Percentiles rank a stretch among this genome's conserved stretches.
Conservation (phyloP, 2,113 vertebrate species). For the Naja naja region DNA sequence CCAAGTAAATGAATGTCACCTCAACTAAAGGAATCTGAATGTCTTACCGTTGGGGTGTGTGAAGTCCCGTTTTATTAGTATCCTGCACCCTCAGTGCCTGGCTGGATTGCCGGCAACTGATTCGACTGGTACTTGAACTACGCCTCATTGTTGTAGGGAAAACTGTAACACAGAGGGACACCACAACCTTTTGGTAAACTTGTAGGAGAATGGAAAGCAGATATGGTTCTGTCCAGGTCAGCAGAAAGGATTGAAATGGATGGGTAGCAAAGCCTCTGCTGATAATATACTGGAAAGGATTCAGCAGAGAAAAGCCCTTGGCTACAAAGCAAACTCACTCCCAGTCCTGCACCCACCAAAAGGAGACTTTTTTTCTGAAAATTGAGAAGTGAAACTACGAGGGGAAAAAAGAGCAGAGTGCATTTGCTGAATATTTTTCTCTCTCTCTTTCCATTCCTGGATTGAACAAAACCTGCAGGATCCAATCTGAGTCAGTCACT, state of each 20-base stretch:
- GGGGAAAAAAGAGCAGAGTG: not conserved
- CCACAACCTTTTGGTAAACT: not conserved
- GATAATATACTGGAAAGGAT: not conserved
- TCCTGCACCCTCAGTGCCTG: slow-evolving; percentile 84
- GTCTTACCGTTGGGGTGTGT: slow-evolving; percentile 85
- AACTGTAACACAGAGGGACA: slow-evolving; percentile 7
- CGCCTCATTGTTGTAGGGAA: slow-evolving; percentile 64
- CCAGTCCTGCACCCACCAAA: not conserved
- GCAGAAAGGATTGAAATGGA: not conserved
- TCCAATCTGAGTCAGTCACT: not conserved
- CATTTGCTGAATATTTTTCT: not conserved
- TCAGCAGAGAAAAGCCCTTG: not conserved
- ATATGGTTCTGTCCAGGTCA: not conserved
- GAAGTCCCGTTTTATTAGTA: slow-evolving; percentile 79
- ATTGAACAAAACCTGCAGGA: not conserved
- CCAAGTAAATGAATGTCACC: not conserved
- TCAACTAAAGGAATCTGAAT: not conserved
- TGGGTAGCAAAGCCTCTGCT: not conserved
- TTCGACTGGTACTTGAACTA: slow-evolving; percentile 70
- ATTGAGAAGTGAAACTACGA: not conserved
- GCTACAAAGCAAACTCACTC: not conserved
- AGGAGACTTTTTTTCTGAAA: not conserved
- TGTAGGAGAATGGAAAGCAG: not conserved
- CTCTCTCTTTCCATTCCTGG: not conserved
- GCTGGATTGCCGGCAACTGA: slow-evolving; percentile 74